These are phyloP conservation scores for Takifugu flavidus DNA, from an alignment of 2,113 vertebrate species.

Conservation along the genomic window DNA sequence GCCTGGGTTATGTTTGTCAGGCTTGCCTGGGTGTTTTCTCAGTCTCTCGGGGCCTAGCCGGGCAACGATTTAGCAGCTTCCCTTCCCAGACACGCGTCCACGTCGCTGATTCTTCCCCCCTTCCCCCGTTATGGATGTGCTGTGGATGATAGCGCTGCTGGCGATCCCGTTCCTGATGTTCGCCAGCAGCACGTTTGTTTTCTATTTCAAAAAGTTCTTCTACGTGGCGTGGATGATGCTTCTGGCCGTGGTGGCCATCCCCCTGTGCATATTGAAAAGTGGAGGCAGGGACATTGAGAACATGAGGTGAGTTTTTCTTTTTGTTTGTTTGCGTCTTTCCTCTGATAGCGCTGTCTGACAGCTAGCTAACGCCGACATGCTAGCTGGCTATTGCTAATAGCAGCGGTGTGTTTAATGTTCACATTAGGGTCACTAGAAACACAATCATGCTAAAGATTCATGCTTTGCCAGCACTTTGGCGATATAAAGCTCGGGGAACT, in stretches of 20 bases:
- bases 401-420: conserved; percentile 15
- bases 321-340: neutral
- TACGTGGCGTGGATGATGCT: conserved; percentile 84
- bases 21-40: conserved; percentile 13
- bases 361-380: conserved; percentile 47
- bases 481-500: too few relatives aligned
- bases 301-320: conserved; percentile 80
- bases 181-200: conserved; percentile 80
- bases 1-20: conserved; percentile 44
- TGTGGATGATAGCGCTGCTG: conserved; percentile 72
- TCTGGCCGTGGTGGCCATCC: conserved; percentile 69
- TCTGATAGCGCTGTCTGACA: conserved; percentile 31
- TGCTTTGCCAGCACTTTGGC: neutral
- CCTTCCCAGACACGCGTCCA: conserved; percentile 2
- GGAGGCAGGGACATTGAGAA: conserved; percentile 88
- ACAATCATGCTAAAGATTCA: neutral
- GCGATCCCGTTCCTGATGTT: conserved; percentile 73
- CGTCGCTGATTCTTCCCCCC: conserved; percentile 17
- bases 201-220: conserved; percentile 80
- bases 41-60: conserved; percentile 22
- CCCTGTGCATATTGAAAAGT: conserved; percentile 81
- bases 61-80: conserved; percentile 11
- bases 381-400: conserved; percentile 34
- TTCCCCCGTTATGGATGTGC: conserved; percentile 63
- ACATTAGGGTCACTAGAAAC: neutral